Evolutionary conservation across 2,113 vertebrate genomes (phyloP).

Genomic region (Psilopsiagon aymara): DNA sequence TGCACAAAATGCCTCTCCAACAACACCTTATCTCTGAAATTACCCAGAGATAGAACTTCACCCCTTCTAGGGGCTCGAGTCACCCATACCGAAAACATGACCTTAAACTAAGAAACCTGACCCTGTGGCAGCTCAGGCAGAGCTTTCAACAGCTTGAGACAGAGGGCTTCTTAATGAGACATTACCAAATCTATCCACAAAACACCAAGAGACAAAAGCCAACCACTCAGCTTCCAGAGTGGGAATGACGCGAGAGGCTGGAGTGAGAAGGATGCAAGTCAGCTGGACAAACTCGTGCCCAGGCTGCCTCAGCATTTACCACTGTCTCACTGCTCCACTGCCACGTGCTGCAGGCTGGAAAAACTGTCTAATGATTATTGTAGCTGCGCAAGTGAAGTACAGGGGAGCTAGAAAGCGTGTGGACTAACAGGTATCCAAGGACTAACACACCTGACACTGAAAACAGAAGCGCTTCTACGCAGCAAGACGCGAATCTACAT

Average conservation of each 20-base stretch:
- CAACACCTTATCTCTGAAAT: constrained; percentile 35
- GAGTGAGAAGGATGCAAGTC: not conserved
- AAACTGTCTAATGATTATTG: not conserved
- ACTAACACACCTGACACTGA: accelerated
- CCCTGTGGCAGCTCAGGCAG: not conserved
- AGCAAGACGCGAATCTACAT: accelerated
- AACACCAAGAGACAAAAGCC: not conserved
- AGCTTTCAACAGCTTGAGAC: constrained; percentile 38
- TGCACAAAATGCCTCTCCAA: not conserved
- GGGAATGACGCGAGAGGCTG: not conserved
- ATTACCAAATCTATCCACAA: not conserved
- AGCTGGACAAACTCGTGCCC: too few species aligned
- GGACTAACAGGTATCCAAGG: accelerated
- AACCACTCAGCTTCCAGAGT: not conserved
- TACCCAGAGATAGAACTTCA: not conserved
- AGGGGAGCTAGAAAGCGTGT: accelerated
- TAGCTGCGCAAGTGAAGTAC: not conserved
- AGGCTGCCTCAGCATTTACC: not conserved
- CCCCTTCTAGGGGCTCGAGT: not conserved
- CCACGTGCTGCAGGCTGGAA: accelerated
- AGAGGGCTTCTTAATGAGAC: not conserved
- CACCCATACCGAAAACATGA: constrained; percentile 28
- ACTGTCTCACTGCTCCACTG: accelerated
- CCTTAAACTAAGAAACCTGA: constrained; percentile 51
- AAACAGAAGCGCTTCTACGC: not conserved